Evolutionary conservation across 2,888 invertebrate species (phyloP), one percentile per base, ranked within the genome.

Genomic region (Papilio gigon): DNA sequence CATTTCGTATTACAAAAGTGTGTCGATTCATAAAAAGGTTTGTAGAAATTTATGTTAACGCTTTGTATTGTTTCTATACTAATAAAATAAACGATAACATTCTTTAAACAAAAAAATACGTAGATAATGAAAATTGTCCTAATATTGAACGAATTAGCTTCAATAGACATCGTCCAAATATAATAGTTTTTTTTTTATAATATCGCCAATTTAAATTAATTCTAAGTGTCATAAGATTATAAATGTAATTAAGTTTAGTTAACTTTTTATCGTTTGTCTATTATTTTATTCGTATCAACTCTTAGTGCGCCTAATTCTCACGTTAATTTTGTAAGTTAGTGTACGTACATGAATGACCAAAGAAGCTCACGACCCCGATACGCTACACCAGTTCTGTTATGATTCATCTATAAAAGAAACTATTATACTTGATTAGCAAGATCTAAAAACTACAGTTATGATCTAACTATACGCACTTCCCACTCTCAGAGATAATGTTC

Each of bases 401-500:
- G 64, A 68, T 47, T 68, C 44, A 68, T 59, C 35, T 44, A 33
- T 56, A 50, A 61, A 44, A 33, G 68, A 68, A 56, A 44, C 63
- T 56, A 42, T 59, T 25, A 50, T 20, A 64, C 30, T 47, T 68
- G 59, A 68, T 68, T 68, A 64, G 47, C 40, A 40, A 50, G 44
- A 63, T 9, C 17, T 25, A 14, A 35, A 61, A 63, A 25, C 33
- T 56, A 63, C 56, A 67, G 62, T 67, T 67, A 67, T 63, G 17
- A 35, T 35, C 59, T 56, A 30, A 42, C 58, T 30, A 47, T 14
- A 27, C 22, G 8, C 6, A 35, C 6, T 35, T n/a, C n/a, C n/a
- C n/a, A n/a, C n/a, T n/a, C n/a, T n/a, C n/a, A n/a, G n/a, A n/a
- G n/a, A n/a, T n/a, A n/a, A n/a, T n/a, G n/a, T n/a, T n/a, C n/a